phyloP scores from a whole-genome alignment of 2,797 vertebrate genomes.

The Onychomys arenicola region DNA sequence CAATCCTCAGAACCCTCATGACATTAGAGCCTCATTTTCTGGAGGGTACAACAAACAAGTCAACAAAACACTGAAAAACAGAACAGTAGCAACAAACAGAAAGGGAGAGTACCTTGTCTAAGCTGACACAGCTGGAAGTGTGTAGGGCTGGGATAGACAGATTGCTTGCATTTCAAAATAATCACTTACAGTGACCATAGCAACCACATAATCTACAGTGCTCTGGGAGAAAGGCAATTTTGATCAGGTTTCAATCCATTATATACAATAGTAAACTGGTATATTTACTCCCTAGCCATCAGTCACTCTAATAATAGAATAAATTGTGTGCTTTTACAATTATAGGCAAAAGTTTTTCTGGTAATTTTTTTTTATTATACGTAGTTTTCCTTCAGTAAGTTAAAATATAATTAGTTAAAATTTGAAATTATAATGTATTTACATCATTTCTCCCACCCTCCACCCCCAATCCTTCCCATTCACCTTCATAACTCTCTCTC shows the following conservation, averaged over 20 bases:
- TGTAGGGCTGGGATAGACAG: not conserved
- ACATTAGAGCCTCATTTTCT: not conserved
- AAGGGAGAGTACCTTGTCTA: not conserved
- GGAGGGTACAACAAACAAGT: not conserved
- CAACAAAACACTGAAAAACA: not conserved
- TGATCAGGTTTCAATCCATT: constrained; percentile 28
- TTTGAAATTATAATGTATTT: not conserved
- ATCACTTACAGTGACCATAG: not conserved
- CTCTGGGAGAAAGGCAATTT: not conserved
- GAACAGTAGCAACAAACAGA: not conserved
- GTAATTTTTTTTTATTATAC: not conserved
- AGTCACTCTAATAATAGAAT: constrained; percentile 41
- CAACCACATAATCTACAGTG: not conserved
- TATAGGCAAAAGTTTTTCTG: not conserved
- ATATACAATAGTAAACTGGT: constrained; percentile 19
- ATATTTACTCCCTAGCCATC: not conserved
- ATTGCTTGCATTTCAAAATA: constrained; percentile 22
- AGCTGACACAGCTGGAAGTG: constrained; percentile 1
- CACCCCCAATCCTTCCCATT: too few relatives aligned
- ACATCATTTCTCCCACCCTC: not conserved
- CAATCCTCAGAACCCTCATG: not conserved
- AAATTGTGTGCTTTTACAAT: not conserved
- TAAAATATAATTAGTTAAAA: not conserved
- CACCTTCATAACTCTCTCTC: not conserved
- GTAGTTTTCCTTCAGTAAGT: constrained; percentile 36